Percentiles rank a stretch among this genome's conserved stretches.
These are phyloP conservation scores for Sericinus montela DNA, from an alignment of 2,888 invertebrate genomes.

Conservation along the genomic window DNA sequence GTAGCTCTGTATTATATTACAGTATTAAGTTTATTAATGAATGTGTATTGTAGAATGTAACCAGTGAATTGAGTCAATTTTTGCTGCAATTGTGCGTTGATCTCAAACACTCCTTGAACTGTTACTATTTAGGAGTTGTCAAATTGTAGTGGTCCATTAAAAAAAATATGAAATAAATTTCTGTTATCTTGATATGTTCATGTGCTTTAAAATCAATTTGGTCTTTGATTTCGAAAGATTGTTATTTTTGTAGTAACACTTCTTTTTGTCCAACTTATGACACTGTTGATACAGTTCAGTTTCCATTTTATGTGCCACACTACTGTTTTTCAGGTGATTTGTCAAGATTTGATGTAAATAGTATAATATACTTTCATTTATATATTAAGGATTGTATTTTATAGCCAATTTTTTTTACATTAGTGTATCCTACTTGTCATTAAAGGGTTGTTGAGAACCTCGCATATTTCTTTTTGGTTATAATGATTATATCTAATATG, in stretches of 20 bases:
- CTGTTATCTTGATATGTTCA: too few relatives aligned
- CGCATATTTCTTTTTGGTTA: constrained; percentile 5
- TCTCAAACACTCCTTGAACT: constrained; percentile 61
- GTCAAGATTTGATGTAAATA: constrained; percentile 14
- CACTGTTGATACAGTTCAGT: too few relatives aligned
- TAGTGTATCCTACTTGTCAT: constrained; percentile 14
- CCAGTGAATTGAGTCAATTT: constrained; percentile 69
- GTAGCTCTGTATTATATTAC: constrained; percentile 42
- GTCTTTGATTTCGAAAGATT: too few relatives aligned
- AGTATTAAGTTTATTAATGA: constrained; percentile 41
- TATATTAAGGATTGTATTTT: constrained; percentile 8
- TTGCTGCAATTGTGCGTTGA: constrained; percentile 60
- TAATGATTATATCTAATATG: neutral
- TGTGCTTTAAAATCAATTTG: too few relatives aligned
- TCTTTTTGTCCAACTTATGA: constrained; percentile 20
- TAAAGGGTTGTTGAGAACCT: constrained; percentile 12
- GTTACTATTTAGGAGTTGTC: constrained; percentile 47
- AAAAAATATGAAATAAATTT: too few relatives aligned
- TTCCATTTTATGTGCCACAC: constrained; percentile 15
- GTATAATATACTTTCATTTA: constrained; percentile 9
- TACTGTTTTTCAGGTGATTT: constrained; percentile 1
- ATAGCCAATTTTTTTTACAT: constrained; percentile 15
- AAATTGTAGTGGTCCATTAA: constrained; percentile 38
- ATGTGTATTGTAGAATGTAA: constrained; percentile 47
- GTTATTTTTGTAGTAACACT: constrained; percentile 6